Conservation (phyloP, 2,113 vertebrate species). For the Eupsittula cactorum region DNA sequence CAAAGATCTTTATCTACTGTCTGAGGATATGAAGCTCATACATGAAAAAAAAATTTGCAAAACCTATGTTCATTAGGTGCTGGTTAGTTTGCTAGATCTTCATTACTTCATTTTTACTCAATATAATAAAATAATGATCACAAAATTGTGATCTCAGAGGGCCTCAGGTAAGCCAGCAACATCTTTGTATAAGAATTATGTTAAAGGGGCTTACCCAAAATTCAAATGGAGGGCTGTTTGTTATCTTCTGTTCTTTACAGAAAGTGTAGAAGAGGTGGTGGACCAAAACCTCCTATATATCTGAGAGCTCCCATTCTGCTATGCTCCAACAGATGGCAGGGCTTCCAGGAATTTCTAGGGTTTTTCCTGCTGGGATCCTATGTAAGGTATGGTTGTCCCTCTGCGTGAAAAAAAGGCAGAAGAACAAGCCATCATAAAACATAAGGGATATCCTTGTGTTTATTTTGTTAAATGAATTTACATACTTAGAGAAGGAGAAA, state of each 20-base stretch:
- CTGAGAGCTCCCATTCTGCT: constrained; percentile 45
- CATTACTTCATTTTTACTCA: not conserved
- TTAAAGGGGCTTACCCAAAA: constrained; percentile 56
- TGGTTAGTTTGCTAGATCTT: not conserved
- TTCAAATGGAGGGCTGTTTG: constrained; percentile 49
- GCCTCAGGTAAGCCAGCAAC: constrained; percentile 65
- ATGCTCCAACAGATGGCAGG: constrained; percentile 45
- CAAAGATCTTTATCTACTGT: not conserved
- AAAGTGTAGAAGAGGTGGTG: constrained; percentile 49
- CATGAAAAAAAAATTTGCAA: not conserved
- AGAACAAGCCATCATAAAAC: constrained; percentile 53
- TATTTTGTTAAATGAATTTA: constrained; percentile 18
- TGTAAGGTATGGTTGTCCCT: constrained; percentile 57
- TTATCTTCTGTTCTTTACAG: constrained; percentile 62
- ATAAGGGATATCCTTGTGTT: constrained; percentile 19
- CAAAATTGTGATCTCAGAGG: constrained; percentile 22
- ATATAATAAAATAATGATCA: constrained; percentile 8
- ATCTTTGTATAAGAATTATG: constrained; percentile 47
- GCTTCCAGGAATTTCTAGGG: constrained; percentile 65
- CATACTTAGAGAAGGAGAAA: constrained; percentile 7
- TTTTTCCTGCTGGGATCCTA: constrained; percentile 64
- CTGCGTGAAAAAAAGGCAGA: constrained; percentile 63
- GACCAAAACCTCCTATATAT: constrained; percentile 47
- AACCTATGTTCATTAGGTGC: not conserved
- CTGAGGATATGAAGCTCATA: not conserved